Percentiles rank a stretch among this genome's conserved stretches.
These are phyloP conservation scores for Deilephila elpenor DNA, from an alignment of 2,888 invertebrate genomes.

Conservation along the genomic window DNA sequence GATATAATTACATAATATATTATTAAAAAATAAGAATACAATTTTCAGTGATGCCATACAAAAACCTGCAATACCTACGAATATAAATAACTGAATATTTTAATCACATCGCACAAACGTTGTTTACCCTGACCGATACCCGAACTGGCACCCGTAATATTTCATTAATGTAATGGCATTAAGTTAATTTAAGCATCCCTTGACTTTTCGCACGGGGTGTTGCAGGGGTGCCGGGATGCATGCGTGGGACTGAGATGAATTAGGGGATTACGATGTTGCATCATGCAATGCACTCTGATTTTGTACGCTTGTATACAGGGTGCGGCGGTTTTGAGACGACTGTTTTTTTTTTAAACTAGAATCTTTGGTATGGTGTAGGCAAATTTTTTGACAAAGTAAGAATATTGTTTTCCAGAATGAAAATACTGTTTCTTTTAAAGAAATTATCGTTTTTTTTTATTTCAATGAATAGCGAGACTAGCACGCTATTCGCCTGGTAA, in stretches of 20 bases:
- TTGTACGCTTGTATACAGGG: conserved; percentile 55
- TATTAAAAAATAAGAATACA: too few relatives aligned
- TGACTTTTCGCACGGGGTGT: conserved; percentile 82
- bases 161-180: conserved; percentile 50
- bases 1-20: too few relatives aligned
- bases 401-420: too few relatives aligned
- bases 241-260: conserved; percentile 74
- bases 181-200: conserved; percentile 64
- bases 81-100: neutral
- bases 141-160: conserved; percentile 18
- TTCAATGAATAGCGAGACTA: too few relatives aligned
- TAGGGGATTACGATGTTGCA: conserved; percentile 81
- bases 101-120: neutral
- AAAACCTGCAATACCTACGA: too few relatives aligned
- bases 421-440: too few relatives aligned
- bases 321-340: neutral
- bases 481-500: too few relatives aligned
- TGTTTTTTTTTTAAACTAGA: too few relatives aligned
- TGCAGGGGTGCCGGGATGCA: conserved; percentile 56
- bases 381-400: too few relatives aligned
- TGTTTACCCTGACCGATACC: neutral
- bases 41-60: too few relatives aligned
- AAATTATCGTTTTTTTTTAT: too few relatives aligned
- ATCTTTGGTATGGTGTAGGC: too few relatives aligned
- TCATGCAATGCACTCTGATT: conserved; percentile 84